Evolutionary conservation across 2,888 invertebrate genomes (phyloP), one percentile per base, ranked within the genome.

Genomic region (Cephonodes hylas): DNA sequence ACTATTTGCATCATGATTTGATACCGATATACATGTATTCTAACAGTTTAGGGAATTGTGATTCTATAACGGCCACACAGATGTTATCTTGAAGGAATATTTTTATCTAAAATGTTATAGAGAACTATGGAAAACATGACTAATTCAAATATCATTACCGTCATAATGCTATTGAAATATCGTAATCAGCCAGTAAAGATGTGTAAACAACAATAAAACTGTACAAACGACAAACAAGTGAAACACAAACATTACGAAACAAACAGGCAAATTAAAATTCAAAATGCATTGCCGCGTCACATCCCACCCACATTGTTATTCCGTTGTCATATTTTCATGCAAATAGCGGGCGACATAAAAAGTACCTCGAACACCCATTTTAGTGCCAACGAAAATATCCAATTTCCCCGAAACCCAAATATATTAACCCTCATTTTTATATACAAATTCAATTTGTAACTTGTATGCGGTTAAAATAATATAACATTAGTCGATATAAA

Each of bases 401-500:
- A 53, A 53, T 53, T 53, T 53, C 53, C 45, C 18, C 31, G 53
- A 53, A 53, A 53, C 53, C 59, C 62, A 59, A 66, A 57, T 62
- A 66, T 61, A 63, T 58, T 20, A 63, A 65, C 64, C 65, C 59
- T 64, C 69, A 64, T 63, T 44, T 57, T 58, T 58, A 31, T 60
- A 59, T 42, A 60, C 67, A 62, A 71, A 74, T 74, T 73, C 71
- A 70, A 73, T 73, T 69, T 69, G 67, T 63, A 13, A 60, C 65
- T 60, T 64, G 31, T 59, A 59, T 46, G 60, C 48, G 10, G 23
- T 60, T 58, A 60, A 63, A 69, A 69, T 71, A 70, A 67, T 64
- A 69, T 61, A 62, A 75, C 67, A 75, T 76, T 74, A 76, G 71
- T 65, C 64, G 63, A 70, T 71, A 74, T 68, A 70, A 69, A 69